These are phyloP conservation scores for Armadillidium nasatum DNA, from an alignment of 1,140 invertebrate species.

Conservation along the genomic window DNA sequence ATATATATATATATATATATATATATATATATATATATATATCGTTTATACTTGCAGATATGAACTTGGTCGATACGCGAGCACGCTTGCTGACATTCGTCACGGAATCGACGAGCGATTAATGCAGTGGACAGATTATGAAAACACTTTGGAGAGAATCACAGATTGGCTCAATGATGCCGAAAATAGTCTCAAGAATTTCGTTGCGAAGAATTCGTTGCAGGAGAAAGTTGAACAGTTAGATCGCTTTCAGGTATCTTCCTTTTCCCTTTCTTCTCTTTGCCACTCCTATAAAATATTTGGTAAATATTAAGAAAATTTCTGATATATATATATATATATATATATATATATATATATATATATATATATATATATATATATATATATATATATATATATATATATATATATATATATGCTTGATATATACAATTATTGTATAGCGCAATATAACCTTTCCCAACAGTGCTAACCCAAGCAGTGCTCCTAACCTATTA, in stretches of 20 bases:
- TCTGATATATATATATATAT: no score
- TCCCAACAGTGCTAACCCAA: no score
- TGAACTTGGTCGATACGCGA: slow-evolving; percentile 77
- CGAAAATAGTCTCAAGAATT: slow-evolving; percentile 81
- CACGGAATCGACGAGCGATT: slow-evolving; percentile 75
- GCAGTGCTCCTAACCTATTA: no score
- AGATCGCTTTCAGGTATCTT: slow-evolving; percentile 76
- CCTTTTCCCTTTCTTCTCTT: no score
- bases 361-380: slow-evolving; percentile 18
- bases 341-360: slow-evolving; percentile 8
- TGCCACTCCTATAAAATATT: no score
- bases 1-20: background rate
- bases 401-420: background rate
- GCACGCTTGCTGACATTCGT: slow-evolving; percentile 67
- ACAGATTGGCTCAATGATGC: slow-evolving; percentile 78
- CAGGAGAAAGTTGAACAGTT: slow-evolving; percentile 88
- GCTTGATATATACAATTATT: background rate
- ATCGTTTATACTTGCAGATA: slow-evolving; percentile 49
- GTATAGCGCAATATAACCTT: no score
- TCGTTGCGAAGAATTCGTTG: slow-evolving; percentile 71
- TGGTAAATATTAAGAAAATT: no score
- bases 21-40: background rate
- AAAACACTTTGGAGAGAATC: slow-evolving; percentile 74
- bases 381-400: background rate
- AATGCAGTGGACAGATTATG: slow-evolving; percentile 86